Evolutionary conservation across 2,797 vertebrate species (phyloP), one percentile per base, ranked within the genome.

Genomic region (Mycteria americana): DNA sequence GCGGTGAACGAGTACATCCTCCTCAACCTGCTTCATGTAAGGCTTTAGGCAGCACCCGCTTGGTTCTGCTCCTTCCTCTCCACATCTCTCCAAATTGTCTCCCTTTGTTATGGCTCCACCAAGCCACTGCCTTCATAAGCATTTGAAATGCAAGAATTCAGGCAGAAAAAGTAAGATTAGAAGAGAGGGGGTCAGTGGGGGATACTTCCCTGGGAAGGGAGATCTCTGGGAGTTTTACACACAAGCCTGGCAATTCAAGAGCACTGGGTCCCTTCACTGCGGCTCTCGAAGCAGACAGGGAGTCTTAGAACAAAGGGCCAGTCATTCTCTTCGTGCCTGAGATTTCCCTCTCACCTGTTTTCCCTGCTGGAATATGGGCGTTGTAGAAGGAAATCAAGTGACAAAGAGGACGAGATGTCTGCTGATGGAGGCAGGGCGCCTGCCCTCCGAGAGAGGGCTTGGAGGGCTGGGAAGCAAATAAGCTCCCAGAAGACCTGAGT

Each of bases 1-100:
- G 92, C 99, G 2, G 98, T 99, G 93, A 99, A 99, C 1, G 99
- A 99, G 86, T 99, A 94, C 97, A 98, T 99, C 96, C 99, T 99
- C 83, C 98, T 99, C 60, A 13, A 68, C 11, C 88, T 99, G 56
- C 98, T 99, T 39, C 98, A 99, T 59, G 99, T 99, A 97, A 99
- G 99, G 96, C 56, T 89, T 83, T 87, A 75, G 45, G 75, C 82
- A 93, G 63, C 63, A 76, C 19, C 73, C 2, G 1, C 62, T 65
- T 70, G 30, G 39, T 92, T 93, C 84, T 87, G 35, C 39, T 65
- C 25, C 43, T 91, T 79, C 54, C 33, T 88, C 54, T 78, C 50
- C 7, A 0, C 2, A 0, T 70, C 16, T 89, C 28, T 90, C 23
- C 45, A 78, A 78, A 65, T 9, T 54, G 10, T 54, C 12, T 77